Evolutionary conservation across 2,113 vertebrate species (phyloP), one percentile per base, ranked within the genome.

Genomic region (Sakesphorus luctuosus): DNA sequence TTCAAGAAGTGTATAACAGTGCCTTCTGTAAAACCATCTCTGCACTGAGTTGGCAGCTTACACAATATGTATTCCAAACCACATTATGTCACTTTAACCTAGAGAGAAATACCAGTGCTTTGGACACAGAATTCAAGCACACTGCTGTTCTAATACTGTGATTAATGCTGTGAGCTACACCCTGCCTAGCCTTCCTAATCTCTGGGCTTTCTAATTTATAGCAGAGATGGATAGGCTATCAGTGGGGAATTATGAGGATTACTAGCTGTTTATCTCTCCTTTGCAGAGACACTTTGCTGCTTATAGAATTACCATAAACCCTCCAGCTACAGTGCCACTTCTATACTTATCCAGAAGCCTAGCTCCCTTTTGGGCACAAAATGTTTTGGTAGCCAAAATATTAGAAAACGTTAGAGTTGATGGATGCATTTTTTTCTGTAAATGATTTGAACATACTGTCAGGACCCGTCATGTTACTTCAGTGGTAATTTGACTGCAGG

Each of bases 241-340:
- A 97, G 94, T 96, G 85, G 96, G 91, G 98, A 97, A 97, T 97
- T 96, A 97, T 84, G 93, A 97, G 97, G 97, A 98, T 97, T 98
- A 98, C 92, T 96, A 89, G 91, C 91, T 97, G 96, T 98, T 97
- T 98, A 97, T 97, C 97, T 96, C 90, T 97, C 88, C 90, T 96
- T 96, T 92, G 84, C 96, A 97, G 96, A 97, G 94, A 95, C 94
- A 97, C 91, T 97, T 93, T 89, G 86, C 95, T 96, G 74, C 93
- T 96, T 97, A 94, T 66, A 74, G 89, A 97, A 97, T 96, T 97
- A 97, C 93, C 95, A 91, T 95, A 96, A 97, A 97, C 71, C 93
- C 94, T 96, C 62, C 52, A 94, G 88, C 90, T 91, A 91, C 90
- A 92, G 59, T 78, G 52, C 77, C 75, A 94, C 87, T 94, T 90